Evolutionary conservation across 2,888 invertebrate species (phyloP).

Genomic region (Drosophila engyochracea): DNA sequence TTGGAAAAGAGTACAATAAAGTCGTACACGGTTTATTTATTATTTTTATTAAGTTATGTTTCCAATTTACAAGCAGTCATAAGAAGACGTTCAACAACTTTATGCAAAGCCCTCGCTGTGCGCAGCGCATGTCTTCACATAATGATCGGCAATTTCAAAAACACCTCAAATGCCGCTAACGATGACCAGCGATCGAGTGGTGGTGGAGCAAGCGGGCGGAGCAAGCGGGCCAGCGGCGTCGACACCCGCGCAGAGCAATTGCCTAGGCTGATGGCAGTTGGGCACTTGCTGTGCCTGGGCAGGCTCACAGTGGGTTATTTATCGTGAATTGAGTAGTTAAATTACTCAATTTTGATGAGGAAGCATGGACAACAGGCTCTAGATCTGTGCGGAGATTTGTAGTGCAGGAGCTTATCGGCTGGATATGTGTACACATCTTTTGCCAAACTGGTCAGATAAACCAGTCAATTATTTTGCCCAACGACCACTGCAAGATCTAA

Average conservation of each 20-base stretch:
- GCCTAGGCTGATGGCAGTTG: conserved; percentile 25
- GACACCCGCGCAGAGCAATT: conserved; percentile 64
- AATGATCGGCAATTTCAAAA: conserved; percentile 84
- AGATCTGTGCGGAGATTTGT: conserved; percentile 24
- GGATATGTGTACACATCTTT: conserved; percentile 62
- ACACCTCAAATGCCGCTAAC: conserved; percentile 81
- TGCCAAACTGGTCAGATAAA: conserved; percentile 60
- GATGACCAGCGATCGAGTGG: conserved; percentile 52
- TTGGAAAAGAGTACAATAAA: neutral
- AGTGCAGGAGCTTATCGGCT: conserved; percentile 57
- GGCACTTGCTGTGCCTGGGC: conserved; percentile 59
- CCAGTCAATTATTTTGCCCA: conserved; percentile 65
- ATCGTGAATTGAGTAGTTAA: conserved; percentile 82
- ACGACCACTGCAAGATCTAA: conserved; percentile 43
- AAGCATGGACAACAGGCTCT: conserved; percentile 22
- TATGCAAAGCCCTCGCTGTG: conserved; percentile 46
- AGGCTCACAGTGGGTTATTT: conserved; percentile 73
- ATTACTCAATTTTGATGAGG: conserved; percentile 79
- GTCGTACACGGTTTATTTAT: neutral
- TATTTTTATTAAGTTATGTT: neutral
- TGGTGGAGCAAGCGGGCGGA: conserved; percentile 7
- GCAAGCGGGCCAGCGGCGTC: conserved; percentile 22
- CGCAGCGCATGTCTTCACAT: conserved; percentile 53
- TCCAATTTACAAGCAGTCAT: neutral
- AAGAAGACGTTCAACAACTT: conserved; percentile 22